Evolutionary conservation across 2,888 invertebrate genomes (phyloP).

Genomic region (Drepanosiphum platanoidis): DNA sequence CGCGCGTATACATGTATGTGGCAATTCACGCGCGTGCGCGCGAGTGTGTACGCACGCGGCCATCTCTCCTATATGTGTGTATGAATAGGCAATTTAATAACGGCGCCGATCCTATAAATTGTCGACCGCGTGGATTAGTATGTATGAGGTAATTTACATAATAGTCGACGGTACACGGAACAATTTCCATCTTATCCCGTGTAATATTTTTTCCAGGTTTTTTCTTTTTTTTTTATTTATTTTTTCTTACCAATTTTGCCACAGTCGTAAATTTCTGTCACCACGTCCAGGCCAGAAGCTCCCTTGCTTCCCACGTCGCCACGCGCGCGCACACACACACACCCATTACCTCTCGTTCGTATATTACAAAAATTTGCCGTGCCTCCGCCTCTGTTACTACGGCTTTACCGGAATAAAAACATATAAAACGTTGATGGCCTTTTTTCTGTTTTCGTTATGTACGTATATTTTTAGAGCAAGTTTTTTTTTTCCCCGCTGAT

Average conservation of each 20-base stretch:
- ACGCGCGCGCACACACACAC: background rate
- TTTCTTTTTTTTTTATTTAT: background rate
- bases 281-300: slow-evolving; percentile 40
- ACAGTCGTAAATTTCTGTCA: slow-evolving; percentile 57
- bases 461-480: background rate
- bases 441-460: slow-evolving; percentile 15
- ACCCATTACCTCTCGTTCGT: slow-evolving; percentile 1
- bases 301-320: no score
- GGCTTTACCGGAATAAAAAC: slow-evolving; percentile 32
- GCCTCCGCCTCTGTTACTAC: background rate
- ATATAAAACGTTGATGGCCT: slow-evolving; percentile 45
- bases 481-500: background rate
- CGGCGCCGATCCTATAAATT: slow-evolving; percentile 46
- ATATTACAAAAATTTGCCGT: slow-evolving; percentile 10
- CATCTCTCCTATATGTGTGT: background rate
- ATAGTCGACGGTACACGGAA: slow-evolving; percentile 44
- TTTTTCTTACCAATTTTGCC: slow-evolving; percentile 39
- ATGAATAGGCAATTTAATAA: slow-evolving; percentile 55
- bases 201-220: slow-evolving; percentile 27
- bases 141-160: slow-evolving; percentile 62
- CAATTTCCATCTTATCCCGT: slow-evolving; percentile 52
- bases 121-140: slow-evolving; percentile 56
- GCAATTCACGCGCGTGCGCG: slow-evolving; percentile 1
- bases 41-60: background rate
- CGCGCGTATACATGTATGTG: background rate